These are phyloP conservation scores for Corvus hawaiiensis DNA, from an alignment of 2,113 vertebrate genomes.

Conservation along the genomic window DNA sequence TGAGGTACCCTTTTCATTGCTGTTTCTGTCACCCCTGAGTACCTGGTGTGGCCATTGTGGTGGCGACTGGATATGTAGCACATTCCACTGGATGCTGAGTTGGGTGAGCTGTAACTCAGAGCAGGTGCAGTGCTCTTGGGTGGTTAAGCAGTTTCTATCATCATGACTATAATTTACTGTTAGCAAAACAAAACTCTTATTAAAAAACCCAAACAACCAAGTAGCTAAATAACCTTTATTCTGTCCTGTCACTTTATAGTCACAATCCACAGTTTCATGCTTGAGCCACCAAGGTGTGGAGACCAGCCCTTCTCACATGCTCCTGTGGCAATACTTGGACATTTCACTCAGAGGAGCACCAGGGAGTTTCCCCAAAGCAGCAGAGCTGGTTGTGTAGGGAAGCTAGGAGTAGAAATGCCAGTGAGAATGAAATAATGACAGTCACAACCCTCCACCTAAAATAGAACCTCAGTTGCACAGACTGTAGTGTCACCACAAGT, in stretches of 20 bases:
- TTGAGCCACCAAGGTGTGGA: background rate
- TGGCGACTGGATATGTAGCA: fast-evolving
- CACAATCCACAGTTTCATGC: background rate
- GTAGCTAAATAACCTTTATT: background rate
- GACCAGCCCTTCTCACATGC: background rate
- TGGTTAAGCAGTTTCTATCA: background rate
- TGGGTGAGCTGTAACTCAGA: background rate
- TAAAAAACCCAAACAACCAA: background rate
- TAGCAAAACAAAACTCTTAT: background rate
- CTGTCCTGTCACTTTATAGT: background rate
- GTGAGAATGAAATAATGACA: background rate
- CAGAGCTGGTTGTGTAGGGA: background rate
- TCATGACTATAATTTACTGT: background rate
- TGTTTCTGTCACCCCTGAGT: background rate
- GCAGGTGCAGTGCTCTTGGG: background rate
- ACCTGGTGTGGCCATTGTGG: fast-evolving
- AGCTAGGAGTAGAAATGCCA: background rate
- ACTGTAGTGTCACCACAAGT: background rate
- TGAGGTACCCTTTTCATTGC: background rate
- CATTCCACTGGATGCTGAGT: background rate
- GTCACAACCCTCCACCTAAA: background rate
- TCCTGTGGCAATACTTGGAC: background rate
- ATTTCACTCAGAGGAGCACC: background rate
- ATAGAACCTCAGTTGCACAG: background rate
- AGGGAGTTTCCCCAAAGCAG: background rate